phyloP scores from a whole-genome alignment of 2,113 vertebrate species.

The Strix aluco region DNA sequence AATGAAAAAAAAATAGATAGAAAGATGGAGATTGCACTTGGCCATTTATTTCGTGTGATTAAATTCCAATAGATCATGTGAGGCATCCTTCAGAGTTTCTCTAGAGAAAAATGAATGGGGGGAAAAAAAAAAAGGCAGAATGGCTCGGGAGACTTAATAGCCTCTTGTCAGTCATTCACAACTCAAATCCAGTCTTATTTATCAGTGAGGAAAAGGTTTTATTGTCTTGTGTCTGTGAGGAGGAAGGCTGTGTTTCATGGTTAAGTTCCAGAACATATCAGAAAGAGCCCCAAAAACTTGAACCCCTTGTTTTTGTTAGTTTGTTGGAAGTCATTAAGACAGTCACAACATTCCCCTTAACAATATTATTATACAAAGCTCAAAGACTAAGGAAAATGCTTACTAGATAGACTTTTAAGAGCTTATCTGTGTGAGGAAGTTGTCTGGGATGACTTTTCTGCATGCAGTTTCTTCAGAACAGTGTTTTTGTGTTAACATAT shows the following conservation, averaged over 20 bases:
- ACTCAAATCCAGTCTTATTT: neutral
- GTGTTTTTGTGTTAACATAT: neutral
- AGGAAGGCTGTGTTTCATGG: neutral
- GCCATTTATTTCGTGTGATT: neutral
- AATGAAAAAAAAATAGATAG: neutral
- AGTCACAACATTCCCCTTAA: neutral
- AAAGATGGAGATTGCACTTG: neutral
- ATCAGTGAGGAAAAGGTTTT: neutral
- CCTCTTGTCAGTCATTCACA: neutral
- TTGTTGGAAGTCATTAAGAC: neutral
- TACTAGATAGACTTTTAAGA: neutral
- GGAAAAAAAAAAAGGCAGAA: neutral
- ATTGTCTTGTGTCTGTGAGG: neutral
- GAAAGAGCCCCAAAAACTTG: neutral
- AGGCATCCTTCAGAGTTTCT: neutral
- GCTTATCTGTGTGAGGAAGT: neutral
- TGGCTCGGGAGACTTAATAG: neutral
- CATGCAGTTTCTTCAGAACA: neutral
- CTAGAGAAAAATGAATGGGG: neutral
- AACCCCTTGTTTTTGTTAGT: neutral
- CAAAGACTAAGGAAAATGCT: neutral
- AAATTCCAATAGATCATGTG: neutral
- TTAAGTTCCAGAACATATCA: neutral
- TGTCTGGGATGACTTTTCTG: neutral
- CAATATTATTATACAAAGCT: neutral